phyloP scores from a whole-genome alignment of 2,888 invertebrate species.

The Tinea trinotella region DNA sequence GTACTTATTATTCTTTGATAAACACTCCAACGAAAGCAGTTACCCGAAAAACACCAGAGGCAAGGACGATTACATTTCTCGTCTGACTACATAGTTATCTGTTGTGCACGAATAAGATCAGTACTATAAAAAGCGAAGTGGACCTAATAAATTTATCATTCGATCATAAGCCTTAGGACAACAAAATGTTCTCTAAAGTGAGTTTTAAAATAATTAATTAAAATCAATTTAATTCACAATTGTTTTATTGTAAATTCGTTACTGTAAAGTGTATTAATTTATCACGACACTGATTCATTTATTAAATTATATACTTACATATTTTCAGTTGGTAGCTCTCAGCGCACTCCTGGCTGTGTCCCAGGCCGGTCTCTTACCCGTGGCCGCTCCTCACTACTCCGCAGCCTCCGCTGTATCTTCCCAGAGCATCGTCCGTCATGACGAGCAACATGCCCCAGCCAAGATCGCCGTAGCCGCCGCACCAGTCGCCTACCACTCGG shows the following conservation, averaged over 20 bases:
- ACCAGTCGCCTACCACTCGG: constrained; percentile 31
- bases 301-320: not conserved
- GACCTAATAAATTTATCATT: not conserved
- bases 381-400: constrained; percentile 55
- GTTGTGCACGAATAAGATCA: not conserved
- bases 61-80: not conserved
- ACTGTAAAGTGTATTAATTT: not conserved
- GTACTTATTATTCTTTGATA: not conserved
- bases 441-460: constrained; percentile 32
- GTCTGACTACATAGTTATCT: constrained; percentile 6
- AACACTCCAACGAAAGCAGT: not conserved
- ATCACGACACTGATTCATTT: not conserved
- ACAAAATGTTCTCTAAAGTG: constrained; percentile 31
- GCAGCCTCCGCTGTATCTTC: constrained; percentile 47
- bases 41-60: constrained; percentile 1
- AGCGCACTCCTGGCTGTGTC: constrained; percentile 22
- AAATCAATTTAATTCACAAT: constrained; percentile 3
- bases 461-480: constrained; percentile 27
- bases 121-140: constrained; percentile 3
- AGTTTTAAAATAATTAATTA: constrained; percentile 18
- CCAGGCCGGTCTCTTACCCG: constrained; percentile 45
- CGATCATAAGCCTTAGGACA: constrained; percentile 16
- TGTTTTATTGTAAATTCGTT: not conserved
- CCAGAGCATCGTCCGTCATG: constrained; percentile 29
- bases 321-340: constrained; percentile 19